Percentiles rank a stretch among this genome's conserved stretches.
Evolutionary conservation across 2,113 vertebrate genomes (phyloP).

Genomic region (Boulengerochromis microlepis): DNA sequence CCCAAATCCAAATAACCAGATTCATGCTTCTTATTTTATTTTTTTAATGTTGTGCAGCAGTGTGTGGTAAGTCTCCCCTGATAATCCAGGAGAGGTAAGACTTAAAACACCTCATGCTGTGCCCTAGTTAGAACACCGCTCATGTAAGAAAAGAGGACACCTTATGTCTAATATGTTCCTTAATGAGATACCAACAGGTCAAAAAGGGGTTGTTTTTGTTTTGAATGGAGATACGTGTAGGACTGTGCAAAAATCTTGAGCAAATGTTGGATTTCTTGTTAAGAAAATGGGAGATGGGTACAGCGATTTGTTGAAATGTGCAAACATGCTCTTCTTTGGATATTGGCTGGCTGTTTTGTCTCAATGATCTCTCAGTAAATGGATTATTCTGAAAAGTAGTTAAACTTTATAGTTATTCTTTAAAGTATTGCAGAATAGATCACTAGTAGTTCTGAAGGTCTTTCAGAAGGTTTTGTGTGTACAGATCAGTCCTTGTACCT

Average conservation of each 20-base stretch:
- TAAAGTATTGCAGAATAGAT: not conserved
- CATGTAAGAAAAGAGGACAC: not conserved
- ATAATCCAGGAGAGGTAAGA: conserved; percentile 32
- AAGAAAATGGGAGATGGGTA: not conserved
- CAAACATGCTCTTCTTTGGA: not conserved
- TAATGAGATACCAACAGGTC: not conserved
- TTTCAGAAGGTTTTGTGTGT: not conserved
- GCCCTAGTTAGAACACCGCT: conserved; percentile 8
- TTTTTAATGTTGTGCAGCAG: not conserved
- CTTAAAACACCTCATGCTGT: conserved; percentile 35
- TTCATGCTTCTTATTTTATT: not conserved
- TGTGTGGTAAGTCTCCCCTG: not conserved
- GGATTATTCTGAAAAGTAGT: not conserved
- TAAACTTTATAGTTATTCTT: not conserved
- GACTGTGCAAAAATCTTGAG: not conserved
- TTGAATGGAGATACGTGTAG: not conserved
- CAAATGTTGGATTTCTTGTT: not conserved
- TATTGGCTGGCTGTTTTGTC: not conserved
- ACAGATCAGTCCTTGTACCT: not conserved
- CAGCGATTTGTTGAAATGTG: not conserved
- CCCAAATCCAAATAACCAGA: conserved; percentile 26
- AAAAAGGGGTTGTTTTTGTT: not conserved
- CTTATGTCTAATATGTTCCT: not conserved
- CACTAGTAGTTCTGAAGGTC: not conserved
- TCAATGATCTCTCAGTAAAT: not conserved